phyloP scores from a whole-genome alignment of 2,888 invertebrate genomes.

The Lasiommata megera region DNA sequence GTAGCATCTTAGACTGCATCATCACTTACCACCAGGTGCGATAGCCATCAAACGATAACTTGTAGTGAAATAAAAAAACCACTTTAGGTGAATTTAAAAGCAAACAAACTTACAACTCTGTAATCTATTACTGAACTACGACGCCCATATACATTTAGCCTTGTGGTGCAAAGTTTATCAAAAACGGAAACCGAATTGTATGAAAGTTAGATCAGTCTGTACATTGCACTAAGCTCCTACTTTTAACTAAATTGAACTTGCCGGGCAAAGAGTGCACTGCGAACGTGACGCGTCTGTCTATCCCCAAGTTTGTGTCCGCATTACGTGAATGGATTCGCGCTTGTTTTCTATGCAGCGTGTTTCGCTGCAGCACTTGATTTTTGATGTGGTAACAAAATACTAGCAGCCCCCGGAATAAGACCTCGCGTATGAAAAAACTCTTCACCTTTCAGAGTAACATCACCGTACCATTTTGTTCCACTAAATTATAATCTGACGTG shows the following conservation, averaged over 20 bases:
- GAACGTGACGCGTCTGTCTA: conserved; percentile 64
- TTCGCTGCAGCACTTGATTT: neutral
- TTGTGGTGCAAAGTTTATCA: conserved; percentile 44
- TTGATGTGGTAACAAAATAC: neutral
- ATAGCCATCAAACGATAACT: too few relatives aligned
- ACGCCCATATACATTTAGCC: conserved; percentile 31
- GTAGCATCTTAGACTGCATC: too few relatives aligned
- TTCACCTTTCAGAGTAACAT: too few relatives aligned
- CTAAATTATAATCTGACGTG: too few relatives aligned
- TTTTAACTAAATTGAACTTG: conserved; percentile 78
- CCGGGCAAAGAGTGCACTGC: conserved; percentile 56
- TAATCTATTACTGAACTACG: conserved; percentile 34
- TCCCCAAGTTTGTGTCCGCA: conserved; percentile 54
- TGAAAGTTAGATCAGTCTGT: conserved; percentile 58
- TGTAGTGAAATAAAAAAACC: too few relatives aligned
- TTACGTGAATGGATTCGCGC: conserved; percentile 64
- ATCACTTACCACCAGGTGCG: too few relatives aligned
- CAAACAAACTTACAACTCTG: neutral
- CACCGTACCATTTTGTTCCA: too few relatives aligned
- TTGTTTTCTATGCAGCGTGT: conserved; percentile 9
- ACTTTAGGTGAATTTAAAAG: neutral
- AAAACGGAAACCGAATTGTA: conserved; percentile 47
- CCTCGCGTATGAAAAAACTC: too few relatives aligned
- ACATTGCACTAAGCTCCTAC: conserved; percentile 61
- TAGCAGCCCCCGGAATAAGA: neutral